These are phyloP conservation scores for Dynastes tityus DNA, from an alignment of 2,888 invertebrate genomes.

Conservation along the genomic window DNA sequence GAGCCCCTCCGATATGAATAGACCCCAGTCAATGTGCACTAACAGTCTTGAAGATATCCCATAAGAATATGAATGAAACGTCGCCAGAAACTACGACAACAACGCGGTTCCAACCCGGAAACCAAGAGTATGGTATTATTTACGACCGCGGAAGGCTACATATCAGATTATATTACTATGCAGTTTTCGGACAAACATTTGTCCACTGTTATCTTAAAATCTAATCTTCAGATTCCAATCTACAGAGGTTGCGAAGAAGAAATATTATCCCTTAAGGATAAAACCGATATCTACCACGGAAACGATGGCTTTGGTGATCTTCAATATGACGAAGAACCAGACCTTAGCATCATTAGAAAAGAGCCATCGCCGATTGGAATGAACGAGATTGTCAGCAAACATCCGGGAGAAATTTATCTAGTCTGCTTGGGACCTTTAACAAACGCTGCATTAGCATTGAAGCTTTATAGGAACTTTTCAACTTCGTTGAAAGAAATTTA, in stretches of 20 bases:
- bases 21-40: no score
- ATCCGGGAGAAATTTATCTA: conserved; percentile 72
- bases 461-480: conserved; percentile 79
- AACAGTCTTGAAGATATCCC: no score
- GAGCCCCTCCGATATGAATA: no score
- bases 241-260: conserved; percentile 77
- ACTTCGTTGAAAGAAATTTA: conserved; percentile 78
- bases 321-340: conserved; percentile 56
- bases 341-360: conserved; percentile 59
- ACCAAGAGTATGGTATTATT: no score
- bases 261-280: conserved; percentile 66
- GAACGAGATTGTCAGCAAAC: conserved; percentile 69
- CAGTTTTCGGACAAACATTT: no score
- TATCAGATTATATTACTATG: no score
- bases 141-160: no score
- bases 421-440: conserved; percentile 84
- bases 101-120: no score
- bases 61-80: no score
- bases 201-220: no score
- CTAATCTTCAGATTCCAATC: conserved; percentile 77
- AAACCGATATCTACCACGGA: conserved; percentile 74
- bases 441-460: conserved; percentile 83
- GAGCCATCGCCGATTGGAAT: conserved; percentile 75
- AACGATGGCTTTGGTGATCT: conserved; percentile 83
- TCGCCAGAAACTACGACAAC: no score